Evolutionary conservation across 1,140 invertebrate genomes (phyloP), one percentile per base, ranked within the genome.

Genomic region (Rhagoletis zephyria): DNA sequence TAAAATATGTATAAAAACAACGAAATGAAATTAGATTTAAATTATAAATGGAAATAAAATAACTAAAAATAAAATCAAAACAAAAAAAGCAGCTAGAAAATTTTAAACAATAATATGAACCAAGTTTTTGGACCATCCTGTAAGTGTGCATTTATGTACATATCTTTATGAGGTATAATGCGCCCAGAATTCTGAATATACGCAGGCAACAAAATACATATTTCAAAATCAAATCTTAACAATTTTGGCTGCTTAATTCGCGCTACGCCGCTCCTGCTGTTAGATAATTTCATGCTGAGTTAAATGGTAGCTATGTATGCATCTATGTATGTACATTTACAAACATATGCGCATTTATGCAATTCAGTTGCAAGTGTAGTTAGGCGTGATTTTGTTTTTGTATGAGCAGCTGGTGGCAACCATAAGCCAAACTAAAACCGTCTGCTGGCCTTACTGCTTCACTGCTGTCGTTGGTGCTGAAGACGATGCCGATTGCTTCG

Each of bases 251-350:
- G 51, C 1, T 48, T 51, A 56, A 19, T 51, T 77, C 16, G 48
- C 48, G 6, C 48, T 6, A 81, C 74, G n/a, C n/a, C 5, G 0
- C 16, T 9, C 74, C 48, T 81, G 48, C 48, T 81, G 48, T 81
- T 81, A 59, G 48, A 56, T 81, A 81, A 81, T 81, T 59, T 51
- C 74, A 81, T 81, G 74, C 74, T 81, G 74, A 19, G 48, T 9
- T 59, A 19, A 56, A 51, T 59, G 4, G 9, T n/a, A n/a, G n/a
- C n/a, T n/a, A n/a, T n/a, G n/a, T 56, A 56, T 56, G 51, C 9
- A 56, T 6, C 4, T 67, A 9, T 9, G 19, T 10, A 67, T 67
- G 40, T 10, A 67, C 2, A 67, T 4, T 30, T 12, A 42, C 10
- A 42, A 74, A 16, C 16, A 74, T n/a, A 4, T 74, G 2, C 48